A percentile compares a stretch with the other conserved stretches of the same genome.
phyloP scores from a whole-genome alignment of 2,797 vertebrate species.

The Arrhamphus sclerolepis region DNA sequence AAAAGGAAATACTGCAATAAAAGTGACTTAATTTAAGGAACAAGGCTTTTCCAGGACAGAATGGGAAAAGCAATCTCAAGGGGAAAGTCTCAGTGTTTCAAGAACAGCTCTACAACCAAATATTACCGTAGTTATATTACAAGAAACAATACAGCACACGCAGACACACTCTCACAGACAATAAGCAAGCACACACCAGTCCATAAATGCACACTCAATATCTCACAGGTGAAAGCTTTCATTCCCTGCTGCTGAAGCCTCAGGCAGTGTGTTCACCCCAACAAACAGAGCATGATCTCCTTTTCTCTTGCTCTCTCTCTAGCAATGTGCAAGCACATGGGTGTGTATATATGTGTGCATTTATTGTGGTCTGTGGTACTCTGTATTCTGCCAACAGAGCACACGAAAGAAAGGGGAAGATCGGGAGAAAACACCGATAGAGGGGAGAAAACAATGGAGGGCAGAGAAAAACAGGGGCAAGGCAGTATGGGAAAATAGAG shows the following conservation, averaged over 20 bases:
- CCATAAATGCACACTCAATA: slow-evolving; percentile 70
- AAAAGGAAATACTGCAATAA: slow-evolving; percentile 24
- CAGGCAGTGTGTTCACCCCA: slow-evolving; percentile 70
- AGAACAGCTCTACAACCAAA: slow-evolving; percentile 51
- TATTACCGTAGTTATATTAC: slow-evolving; percentile 60
- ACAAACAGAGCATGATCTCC: slow-evolving; percentile 75
- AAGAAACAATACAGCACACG: slow-evolving; percentile 30
- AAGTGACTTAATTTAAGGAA: slow-evolving; percentile 48
- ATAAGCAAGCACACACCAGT: slow-evolving; percentile 22
- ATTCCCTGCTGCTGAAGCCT: slow-evolving; percentile 71
- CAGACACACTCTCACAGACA: slow-evolving; percentile 50
- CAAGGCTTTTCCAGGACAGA: slow-evolving; percentile 63
- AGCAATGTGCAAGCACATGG: slow-evolving; percentile 23
- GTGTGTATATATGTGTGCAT: slow-evolving; percentile 16
- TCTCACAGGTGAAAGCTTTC: slow-evolving; percentile 78
- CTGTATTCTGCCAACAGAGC: slow-evolving; percentile 44
- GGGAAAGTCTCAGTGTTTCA: slow-evolving; percentile 59
- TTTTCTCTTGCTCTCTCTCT: slow-evolving; percentile 39
- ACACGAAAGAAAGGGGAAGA: slow-evolving; percentile 36
- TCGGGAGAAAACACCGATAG: slow-evolving; percentile 43
- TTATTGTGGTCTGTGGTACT: slow-evolving; percentile 20
- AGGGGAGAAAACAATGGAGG: slow-evolving; percentile 48
- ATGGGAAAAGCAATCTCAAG: slow-evolving; percentile 65
- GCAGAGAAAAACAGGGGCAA: slow-evolving; percentile 33
- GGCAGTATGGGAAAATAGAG: slow-evolving; percentile 51